Evolutionary conservation across 2,888 invertebrate species (phyloP), one percentile per base, ranked within the genome.

Genomic region (Cylloceria caligata): DNA sequence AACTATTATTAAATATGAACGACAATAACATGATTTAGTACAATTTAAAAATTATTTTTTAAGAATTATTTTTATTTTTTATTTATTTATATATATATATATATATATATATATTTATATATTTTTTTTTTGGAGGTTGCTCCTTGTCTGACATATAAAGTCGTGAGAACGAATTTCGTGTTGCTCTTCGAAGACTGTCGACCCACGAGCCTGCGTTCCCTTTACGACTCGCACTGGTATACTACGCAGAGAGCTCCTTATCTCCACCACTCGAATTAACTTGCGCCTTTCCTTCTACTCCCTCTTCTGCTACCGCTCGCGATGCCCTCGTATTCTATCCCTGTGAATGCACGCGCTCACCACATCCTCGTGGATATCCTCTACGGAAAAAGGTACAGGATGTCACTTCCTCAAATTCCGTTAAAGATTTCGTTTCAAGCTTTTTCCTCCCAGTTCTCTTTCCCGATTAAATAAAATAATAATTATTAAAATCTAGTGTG

Each of bases 191-290:
- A 69, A 77, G 83, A 81, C 83, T 82, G 82, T 75, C 82, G 83
- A 84, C 79, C 79, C 74, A 71, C 71, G 71, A 30, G 39, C n/a
- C 73, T 39, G 80, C 68, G 65, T 83, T 80, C 82, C 69, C 80
- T 81, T 81, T 73, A 84, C 83, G 80, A 84, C 81, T 69, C 64
- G 60, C 49, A 72, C 73, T 68, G 75, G 68, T 60, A 77, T 36
- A 60, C 57, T 47, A 42, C 69, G 72, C 81, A 77, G 72, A 55
- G 72, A n/a, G 3, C 73, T 84, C 55, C 86, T 86, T 86, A 86
- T 86, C 86, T 83, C 71, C 65, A 79, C 62, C 83, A 83, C 86
- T 86, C 85, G 83, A 85, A 80, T 83, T 84, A 84, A 77, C 86
- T 84, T 86, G 83, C 81, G 88, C 82, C 86, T 85, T 85, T 84